Conservation (phyloP, 2,888 invertebrate species). For the Charanyca ferruginea region DNA sequence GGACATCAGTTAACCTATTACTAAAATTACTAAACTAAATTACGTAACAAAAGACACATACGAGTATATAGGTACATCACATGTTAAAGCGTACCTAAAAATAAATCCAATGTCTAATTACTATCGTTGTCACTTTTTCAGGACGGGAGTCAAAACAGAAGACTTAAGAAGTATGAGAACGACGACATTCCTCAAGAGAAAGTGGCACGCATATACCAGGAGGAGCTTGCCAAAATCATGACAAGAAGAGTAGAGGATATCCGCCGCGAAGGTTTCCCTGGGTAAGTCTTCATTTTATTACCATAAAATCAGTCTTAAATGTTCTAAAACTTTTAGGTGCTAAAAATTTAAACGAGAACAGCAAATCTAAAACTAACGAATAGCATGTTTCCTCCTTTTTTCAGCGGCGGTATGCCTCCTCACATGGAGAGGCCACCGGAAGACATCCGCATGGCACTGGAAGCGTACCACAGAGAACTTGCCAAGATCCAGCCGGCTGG, state of each 20-base stretch:
- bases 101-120: neutral
- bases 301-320: constrained; percentile 16
- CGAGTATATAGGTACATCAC: too few species aligned
- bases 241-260: constrained; percentile 94
- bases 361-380: constrained; percentile 91
- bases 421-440: constrained; percentile 93
- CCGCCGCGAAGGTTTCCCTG: constrained; percentile 95
- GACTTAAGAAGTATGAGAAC: constrained; percentile 96
- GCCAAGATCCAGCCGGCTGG: constrained; percentile 95
- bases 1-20: constrained; percentile 37
- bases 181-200: constrained; percentile 99
- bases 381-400: constrained; percentile 96
- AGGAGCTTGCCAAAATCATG: constrained; percentile 98
- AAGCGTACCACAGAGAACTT: constrained; percentile 98
- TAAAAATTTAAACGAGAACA: constrained; percentile 81
- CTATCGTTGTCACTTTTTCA: constrained; percentile 67
- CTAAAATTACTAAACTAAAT: neutral
- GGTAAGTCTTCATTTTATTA: constrained; percentile 90
- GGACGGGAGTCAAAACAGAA: constrained; percentile 93
- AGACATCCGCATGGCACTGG: constrained; percentile 97
- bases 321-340: constrained; percentile 1
- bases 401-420: constrained; percentile 93
- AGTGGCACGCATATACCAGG: constrained; percentile 98
- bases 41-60: neutral
- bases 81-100: neutral